Conservation (phyloP, 2,113 vertebrate species). For the Perognathus longimembris region DNA sequence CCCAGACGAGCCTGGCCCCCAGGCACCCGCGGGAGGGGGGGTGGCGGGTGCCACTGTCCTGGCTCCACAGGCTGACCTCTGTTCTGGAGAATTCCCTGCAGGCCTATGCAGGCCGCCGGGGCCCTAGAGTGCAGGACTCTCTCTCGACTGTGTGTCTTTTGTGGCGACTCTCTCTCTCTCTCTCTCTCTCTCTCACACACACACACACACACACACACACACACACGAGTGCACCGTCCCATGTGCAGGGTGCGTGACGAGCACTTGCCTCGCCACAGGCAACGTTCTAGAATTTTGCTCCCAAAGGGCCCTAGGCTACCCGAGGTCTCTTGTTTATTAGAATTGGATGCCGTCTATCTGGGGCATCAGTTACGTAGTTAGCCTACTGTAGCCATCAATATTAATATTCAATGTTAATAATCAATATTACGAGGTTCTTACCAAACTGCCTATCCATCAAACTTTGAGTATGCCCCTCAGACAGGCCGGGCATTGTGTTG, state of each 20-base stretch:
- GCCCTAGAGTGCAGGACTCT: neutral
- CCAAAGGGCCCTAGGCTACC: neutral
- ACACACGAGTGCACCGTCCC: no score
- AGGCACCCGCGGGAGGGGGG: no score
- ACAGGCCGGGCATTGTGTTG: neutral
- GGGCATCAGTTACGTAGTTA: conserved; percentile 8
- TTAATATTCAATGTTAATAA: no score
- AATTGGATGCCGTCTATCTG: conserved; percentile 62
- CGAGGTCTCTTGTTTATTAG: conserved; percentile 24
- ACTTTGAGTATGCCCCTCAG: neutral
- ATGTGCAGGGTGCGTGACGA: neutral
- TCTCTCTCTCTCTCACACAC: no score
- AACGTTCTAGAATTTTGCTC: conserved; percentile 47
- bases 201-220: no score
- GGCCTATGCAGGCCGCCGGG: no score
- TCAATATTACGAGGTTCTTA: no score
- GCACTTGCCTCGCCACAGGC: neutral
- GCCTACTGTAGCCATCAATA: no score
- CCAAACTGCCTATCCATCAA: neutral
- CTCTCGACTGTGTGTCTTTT: neutral
- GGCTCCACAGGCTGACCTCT: neutral
- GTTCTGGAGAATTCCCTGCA: neutral
- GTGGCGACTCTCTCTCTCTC: no score
- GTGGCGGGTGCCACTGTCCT: neutral
- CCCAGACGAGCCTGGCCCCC: no score